Evolutionary conservation across 2,797 vertebrate species (phyloP).

Genomic region (Capromys pilorides): DNA sequence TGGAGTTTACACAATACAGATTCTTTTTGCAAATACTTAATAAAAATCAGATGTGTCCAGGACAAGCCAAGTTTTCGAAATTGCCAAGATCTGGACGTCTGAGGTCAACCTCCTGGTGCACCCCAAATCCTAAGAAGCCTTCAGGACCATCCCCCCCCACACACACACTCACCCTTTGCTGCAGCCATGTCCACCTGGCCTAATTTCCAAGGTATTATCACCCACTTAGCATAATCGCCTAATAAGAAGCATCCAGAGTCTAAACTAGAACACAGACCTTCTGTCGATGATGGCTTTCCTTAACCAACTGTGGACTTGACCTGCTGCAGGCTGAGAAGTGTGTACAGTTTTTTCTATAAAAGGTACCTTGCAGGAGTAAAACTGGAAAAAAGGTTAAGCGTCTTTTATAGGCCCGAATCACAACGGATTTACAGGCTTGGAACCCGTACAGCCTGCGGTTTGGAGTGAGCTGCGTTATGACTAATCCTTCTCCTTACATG

Average conservation of each 20-base stretch:
- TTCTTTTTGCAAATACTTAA: conserved; percentile 57
- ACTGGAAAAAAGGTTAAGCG: neutral
- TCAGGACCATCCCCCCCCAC: fast-evolving
- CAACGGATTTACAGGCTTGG: conserved; percentile 18
- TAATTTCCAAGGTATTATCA: conserved; percentile 36
- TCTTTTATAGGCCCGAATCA: neutral
- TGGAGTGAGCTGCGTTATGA: neutral
- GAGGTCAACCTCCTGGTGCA: neutral
- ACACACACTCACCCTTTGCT: neutral
- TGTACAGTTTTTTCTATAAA: neutral
- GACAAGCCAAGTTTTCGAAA: neutral
- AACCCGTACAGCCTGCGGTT: conserved; percentile 22
- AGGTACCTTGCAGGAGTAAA: neutral
- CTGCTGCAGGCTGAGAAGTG: neutral
- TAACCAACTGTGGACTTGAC: neutral
- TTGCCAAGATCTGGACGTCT: conserved; percentile 39
- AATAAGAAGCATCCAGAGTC: conserved; percentile 17
- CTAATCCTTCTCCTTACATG: conserved; percentile 54
- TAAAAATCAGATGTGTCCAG: conserved; percentile 55
- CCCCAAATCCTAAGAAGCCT: neutral
- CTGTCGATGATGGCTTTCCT: neutral
- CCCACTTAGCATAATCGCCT: conserved; percentile 55
- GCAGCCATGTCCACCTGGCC: neutral
- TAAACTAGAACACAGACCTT: neutral
- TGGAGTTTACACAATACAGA: conserved; percentile 53